Evolutionary conservation across 2,797 vertebrate genomes (phyloP).

Genomic region (Mycteria americana): DNA sequence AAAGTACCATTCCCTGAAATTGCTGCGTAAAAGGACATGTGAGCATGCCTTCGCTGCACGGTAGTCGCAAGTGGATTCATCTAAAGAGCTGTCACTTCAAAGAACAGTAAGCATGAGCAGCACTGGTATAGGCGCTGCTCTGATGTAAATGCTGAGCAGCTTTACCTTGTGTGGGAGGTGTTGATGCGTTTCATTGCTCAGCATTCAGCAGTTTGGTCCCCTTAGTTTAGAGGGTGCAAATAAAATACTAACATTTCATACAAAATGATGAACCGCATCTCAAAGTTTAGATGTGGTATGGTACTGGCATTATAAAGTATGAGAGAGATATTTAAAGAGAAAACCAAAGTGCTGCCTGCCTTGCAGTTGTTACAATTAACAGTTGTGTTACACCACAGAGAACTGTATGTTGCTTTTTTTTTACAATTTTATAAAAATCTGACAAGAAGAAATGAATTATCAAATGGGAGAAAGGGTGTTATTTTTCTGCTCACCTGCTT

Average conservation of each 20-base stretch:
- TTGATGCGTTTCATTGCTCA: background rate
- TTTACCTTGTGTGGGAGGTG: background rate
- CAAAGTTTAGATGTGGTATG: background rate
- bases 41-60: background rate
- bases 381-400: background rate
- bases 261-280: background rate
- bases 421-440: background rate
- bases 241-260: background rate
- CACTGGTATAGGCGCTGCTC: background rate
- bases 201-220: background rate
- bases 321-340: background rate
- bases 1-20: background rate
- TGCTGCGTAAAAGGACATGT: background rate
- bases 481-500: slow-evolving; percentile 52
- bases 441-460: background rate
- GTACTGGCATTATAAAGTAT: background rate
- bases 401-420: background rate
- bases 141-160: background rate
- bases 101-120: background rate
- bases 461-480: background rate
- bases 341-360: background rate
- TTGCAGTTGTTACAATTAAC: background rate
- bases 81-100: background rate
- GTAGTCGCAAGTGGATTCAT: background rate
- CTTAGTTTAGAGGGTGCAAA: background rate